Percentiles rank a stretch among this genome's conserved stretches.
Evolutionary conservation across 2,888 invertebrate species (phyloP).

Genomic region (Tribolium freemani): DNA sequence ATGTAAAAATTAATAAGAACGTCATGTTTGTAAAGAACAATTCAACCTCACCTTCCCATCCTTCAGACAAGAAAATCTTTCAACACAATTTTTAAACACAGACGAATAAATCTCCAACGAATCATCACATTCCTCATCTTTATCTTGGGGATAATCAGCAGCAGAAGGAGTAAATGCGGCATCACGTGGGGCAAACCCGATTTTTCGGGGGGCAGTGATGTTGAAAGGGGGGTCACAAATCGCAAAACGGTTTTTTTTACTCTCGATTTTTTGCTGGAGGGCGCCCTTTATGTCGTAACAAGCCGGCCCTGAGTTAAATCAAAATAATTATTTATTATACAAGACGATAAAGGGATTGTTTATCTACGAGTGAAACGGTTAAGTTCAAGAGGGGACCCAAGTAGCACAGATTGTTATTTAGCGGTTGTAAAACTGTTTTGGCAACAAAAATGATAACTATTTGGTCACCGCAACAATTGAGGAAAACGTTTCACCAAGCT

Average conservation of each 20-base stretch:
- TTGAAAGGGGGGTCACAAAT: conserved; percentile 53
- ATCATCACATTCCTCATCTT: not conserved
- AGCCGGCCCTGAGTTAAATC: conserved; percentile 48
- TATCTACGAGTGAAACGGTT: too few species aligned
- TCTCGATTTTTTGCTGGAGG: conserved; percentile 47
- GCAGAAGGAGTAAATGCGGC: conserved; percentile 52
- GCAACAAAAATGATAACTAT: too few species aligned
- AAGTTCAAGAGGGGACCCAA: too few species aligned
- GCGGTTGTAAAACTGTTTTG: too few species aligned
- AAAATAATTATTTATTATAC: not conserved
- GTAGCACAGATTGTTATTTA: too few species aligned
- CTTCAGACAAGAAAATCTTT: not conserved
- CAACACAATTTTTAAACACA: conserved; percentile 13
- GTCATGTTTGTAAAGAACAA: not conserved
- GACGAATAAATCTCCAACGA: conserved; percentile 9
- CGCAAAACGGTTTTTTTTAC: conserved; percentile 48
- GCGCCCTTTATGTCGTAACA: conserved; percentile 51
- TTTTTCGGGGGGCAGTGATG: conserved; percentile 49
- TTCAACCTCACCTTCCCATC: conserved; percentile 10
- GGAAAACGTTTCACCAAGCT: too few species aligned
- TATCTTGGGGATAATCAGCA: conserved; percentile 49
- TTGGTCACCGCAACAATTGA: too few species aligned
- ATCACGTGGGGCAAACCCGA: conserved; percentile 47
- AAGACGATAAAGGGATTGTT: too few species aligned
- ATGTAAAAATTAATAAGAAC: conserved; percentile 30